phyloP scores from a whole-genome alignment of 2,113 vertebrate genomes.

The Cinclus cinclus region DNA sequence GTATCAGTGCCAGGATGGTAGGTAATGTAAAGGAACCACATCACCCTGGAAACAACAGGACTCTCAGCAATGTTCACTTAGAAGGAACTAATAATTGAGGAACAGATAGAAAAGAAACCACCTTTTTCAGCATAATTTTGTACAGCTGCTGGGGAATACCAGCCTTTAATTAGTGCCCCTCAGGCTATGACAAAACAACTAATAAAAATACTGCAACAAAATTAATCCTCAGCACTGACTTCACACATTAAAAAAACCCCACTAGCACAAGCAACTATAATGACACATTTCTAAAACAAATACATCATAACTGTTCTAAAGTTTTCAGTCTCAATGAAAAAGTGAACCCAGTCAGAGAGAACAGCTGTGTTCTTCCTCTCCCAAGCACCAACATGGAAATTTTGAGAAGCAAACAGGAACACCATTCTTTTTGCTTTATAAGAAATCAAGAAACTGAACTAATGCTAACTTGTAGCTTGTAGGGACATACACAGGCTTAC shows the following conservation, averaged over 20 bases:
- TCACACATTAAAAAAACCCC: not conserved
- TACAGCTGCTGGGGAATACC: slow-evolving; percentile 23
- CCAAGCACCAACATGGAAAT: not conserved
- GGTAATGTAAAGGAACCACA: not conserved
- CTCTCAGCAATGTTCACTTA: slow-evolving; percentile 37
- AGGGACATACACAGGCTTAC: rapidly evolving
- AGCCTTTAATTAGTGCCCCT: slow-evolving; percentile 4
- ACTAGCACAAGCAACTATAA: not conserved
- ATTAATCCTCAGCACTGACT: not conserved
- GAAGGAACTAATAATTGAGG: slow-evolving; percentile 31
- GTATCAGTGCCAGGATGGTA: not conserved
- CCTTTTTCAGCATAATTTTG: not conserved
- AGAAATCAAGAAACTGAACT: not conserved
- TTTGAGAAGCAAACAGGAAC: not conserved
- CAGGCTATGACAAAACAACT: slow-evolving; percentile 20
- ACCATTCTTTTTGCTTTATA: not conserved
- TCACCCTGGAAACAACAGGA: not conserved
- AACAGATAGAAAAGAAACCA: slow-evolving; percentile 11
- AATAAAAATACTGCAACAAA: slow-evolving; percentile 33
- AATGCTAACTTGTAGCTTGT: not conserved
- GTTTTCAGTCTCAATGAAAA: not conserved
- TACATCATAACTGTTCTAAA: not conserved
- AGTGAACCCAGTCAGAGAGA: not conserved
- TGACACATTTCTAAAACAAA: not conserved
- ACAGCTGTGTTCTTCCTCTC: not conserved